Conservation (phyloP, 2,113 vertebrate species). For the Amia ocellicauda region DNA sequence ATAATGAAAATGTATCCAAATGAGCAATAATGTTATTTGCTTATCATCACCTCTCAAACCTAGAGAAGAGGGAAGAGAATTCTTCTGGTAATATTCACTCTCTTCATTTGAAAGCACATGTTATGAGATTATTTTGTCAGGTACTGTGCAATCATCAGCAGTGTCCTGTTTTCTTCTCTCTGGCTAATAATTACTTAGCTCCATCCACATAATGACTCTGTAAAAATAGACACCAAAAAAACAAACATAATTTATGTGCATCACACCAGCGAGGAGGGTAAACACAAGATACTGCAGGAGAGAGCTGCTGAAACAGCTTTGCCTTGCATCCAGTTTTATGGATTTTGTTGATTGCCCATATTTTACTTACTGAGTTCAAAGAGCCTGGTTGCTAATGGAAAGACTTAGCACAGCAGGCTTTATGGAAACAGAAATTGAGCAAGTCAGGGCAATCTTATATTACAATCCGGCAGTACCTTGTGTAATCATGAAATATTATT, state of each 20-base stretch:
- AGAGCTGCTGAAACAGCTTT: neutral
- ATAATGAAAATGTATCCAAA: neutral
- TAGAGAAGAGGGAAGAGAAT: neutral
- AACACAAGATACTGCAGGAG: neutral
- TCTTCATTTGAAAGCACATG: constrained; percentile 6
- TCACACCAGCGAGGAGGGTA: too few relatives aligned
- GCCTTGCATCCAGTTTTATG: constrained; percentile 18
- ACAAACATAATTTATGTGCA: neutral
- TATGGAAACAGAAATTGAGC: constrained; percentile 3
- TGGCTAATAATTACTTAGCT: constrained; percentile 22
- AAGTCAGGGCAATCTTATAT: neutral
- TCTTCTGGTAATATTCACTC: neutral
- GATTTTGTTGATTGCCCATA: constrained; percentile 28
- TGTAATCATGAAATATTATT: constrained; percentile 48
- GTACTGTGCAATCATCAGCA: constrained; percentile 21
- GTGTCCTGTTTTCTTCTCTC: neutral
- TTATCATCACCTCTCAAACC: neutral
- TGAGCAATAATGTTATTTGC: neutral
- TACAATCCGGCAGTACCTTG: neutral
- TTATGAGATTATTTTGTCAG: constrained; percentile 21
- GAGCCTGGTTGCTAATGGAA: constrained; percentile 22
- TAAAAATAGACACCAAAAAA: neutral
- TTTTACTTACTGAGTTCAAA: constrained; percentile 34
- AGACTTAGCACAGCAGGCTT: constrained; percentile 33
- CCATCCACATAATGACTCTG: constrained; percentile 18